Evolutionary conservation across 1,140 invertebrate species (phyloP).

Genomic region (Caenorhabditis briggsae): DNA sequence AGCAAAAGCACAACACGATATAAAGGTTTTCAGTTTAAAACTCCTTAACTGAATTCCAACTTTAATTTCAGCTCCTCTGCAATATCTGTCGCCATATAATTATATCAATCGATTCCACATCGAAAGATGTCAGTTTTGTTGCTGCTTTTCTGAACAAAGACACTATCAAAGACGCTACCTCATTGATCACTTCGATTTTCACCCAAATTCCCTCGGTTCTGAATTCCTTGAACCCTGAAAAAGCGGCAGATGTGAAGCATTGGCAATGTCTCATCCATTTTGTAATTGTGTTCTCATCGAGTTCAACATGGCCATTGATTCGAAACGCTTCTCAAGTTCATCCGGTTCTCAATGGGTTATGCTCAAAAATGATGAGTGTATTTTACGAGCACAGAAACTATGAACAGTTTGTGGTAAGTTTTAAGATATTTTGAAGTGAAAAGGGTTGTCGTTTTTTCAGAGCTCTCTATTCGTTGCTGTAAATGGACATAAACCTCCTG

Average conservation of each 20-base stretch:
- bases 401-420: slow-evolving; percentile 42
- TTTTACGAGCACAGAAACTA: slow-evolving; percentile 45
- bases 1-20: slow-evolving; percentile 1
- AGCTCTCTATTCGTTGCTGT: slow-evolving; percentile 56
- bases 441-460: too few relatives aligned
- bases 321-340: slow-evolving; percentile 55
- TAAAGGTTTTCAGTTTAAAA: neutral
- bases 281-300: slow-evolving; percentile 61
- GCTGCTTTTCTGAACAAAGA: slow-evolving; percentile 60
- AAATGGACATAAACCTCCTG: slow-evolving; percentile 51
- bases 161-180: slow-evolving; percentile 51
- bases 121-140: slow-evolving; percentile 59
- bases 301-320: slow-evolving; percentile 62
- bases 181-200: slow-evolving; percentile 58
- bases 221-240: slow-evolving; percentile 45
- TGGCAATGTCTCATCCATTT: slow-evolving; percentile 64
- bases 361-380: slow-evolving; percentile 59
- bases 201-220: slow-evolving; percentile 45
- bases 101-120: slow-evolving; percentile 57
- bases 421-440: too few relatives aligned
- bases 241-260: slow-evolving; percentile 60
- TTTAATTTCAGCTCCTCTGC: slow-evolving; percentile 49
- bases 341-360: slow-evolving; percentile 65
- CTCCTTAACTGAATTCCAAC: neutral
- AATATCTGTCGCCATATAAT: slow-evolving; percentile 62